A percentile compares a stretch with the other conserved stretches of the same genome.
Evolutionary conservation across 2,113 vertebrate species (phyloP).

Genomic region (Eleginops maclovinus): DNA sequence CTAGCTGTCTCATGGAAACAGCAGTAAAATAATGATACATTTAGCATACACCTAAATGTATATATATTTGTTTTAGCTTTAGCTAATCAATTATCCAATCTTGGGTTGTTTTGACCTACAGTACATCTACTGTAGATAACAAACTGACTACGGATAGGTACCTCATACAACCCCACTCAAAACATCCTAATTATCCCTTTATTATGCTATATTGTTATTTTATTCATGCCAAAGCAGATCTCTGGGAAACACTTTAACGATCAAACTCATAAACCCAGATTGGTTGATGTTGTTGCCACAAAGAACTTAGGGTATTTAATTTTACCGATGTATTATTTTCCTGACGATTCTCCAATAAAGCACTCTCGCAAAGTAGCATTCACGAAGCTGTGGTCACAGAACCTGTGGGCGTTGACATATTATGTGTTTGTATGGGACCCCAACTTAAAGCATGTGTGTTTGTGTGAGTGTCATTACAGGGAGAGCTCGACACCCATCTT

Average conservation of each 20-base stretch:
- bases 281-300: constrained; percentile 48
- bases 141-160: no score
- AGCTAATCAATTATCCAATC: no score
- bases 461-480: constrained; percentile 40
- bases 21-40: no score
- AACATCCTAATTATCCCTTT: no score
- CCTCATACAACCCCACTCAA: no score
- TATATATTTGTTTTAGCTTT: no score
- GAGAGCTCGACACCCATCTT: constrained; percentile 32
- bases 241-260: constrained; percentile 72
- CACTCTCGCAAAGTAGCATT: constrained; percentile 33
- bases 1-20: no score
- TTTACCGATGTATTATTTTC: constrained; percentile 69
- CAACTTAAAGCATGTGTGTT: not conserved
- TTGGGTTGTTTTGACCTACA: no score
- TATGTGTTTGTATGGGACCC: constrained; percentile 13
- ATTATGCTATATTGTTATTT: constrained; percentile 22
- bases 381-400: constrained; percentile 26
- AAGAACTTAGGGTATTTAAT: constrained; percentile 51
- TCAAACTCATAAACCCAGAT: constrained; percentile 60
- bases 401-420: constrained; percentile 36
- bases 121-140: no score
- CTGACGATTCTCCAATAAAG: constrained; percentile 65
- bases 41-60: no score
- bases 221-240: constrained; percentile 31